A percentile compares a stretch with the other conserved stretches of the same genome.
phyloP scores from a whole-genome alignment of 2,113 vertebrate species.

The Lepidothrix coronata region DNA sequence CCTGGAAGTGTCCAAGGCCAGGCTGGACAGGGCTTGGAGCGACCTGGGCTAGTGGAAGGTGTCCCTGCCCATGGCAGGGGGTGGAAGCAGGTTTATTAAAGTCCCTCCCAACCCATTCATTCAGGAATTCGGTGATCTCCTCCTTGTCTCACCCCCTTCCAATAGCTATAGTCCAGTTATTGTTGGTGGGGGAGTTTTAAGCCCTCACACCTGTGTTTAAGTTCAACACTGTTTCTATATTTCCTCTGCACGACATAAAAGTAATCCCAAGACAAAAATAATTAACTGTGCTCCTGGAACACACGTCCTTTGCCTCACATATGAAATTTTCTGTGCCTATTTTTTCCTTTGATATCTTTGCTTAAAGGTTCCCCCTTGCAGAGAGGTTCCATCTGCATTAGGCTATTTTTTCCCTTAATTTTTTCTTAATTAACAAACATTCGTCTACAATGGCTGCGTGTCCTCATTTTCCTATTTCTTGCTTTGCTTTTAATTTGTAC shows the following conservation, averaged over 20 bases:
- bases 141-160: background rate
- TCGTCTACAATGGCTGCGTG: background rate
- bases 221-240: background rate
- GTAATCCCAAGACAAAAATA: background rate
- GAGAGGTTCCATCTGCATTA: background rate
- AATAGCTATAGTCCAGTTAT: background rate
- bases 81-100: background rate
- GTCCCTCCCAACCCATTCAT: background rate
- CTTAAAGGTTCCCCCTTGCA: background rate
- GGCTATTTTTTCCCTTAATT: background rate
- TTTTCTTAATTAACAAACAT: background rate
- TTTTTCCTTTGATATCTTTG: background rate
- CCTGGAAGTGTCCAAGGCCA: background rate
- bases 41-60: fast-evolving
- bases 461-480: background rate
- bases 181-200: background rate
- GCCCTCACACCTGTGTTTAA: background rate
- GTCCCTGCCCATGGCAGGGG: background rate
- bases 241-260: background rate
- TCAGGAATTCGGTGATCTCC: background rate
- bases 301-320: background rate
- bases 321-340: background rate
- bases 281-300: background rate
- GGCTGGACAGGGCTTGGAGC: background rate
- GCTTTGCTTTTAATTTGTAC: background rate